Evolutionary conservation across 2,797 vertebrate genomes (phyloP).

Genomic region (Ctenochaetus hawaiiensis): DNA sequence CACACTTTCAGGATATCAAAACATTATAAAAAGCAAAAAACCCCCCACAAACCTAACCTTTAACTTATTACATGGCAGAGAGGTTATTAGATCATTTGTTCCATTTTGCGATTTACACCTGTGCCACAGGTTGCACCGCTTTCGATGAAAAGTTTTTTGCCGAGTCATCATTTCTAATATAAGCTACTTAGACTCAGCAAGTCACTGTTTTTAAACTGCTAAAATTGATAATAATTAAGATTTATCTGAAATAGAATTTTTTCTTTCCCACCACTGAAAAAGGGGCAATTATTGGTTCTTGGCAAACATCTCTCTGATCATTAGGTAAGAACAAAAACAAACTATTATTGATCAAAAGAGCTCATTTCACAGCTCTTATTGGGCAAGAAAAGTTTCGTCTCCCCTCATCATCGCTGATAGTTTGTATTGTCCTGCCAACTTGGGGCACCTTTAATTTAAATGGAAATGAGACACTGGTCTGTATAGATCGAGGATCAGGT

Average conservation of each 20-base stretch:
- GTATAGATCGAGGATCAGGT: constrained; percentile 72
- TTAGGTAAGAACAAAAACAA: constrained; percentile 53
- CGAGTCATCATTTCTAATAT: not conserved
- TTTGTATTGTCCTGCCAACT: constrained; percentile 58
- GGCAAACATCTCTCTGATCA: constrained; percentile 45
- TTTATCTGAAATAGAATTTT: not conserved
- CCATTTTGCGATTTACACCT: not conserved
- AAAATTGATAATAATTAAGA: constrained; percentile 10
- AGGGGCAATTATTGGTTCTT: constrained; percentile 25
- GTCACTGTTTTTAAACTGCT: not conserved
- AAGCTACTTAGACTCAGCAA: not conserved
- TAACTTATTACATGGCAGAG: too few species aligned
- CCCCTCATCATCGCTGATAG: constrained; percentile 32
- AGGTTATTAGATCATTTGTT: not conserved
- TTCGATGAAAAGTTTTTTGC: not conserved
- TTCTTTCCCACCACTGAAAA: constrained; percentile 12
- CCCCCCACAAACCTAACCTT: too few species aligned
- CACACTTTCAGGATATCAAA: too few species aligned
- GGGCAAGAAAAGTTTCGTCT: constrained; percentile 44
- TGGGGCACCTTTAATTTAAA: constrained; percentile 75
- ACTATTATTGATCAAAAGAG: constrained; percentile 60
- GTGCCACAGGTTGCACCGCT: not conserved
- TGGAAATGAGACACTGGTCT: constrained; percentile 77
- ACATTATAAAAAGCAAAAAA: too few species aligned
- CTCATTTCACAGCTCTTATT: constrained; percentile 51